Conservation (phyloP, 2,797 vertebrate genomes). For the Peromyscus attwateri region DNA sequence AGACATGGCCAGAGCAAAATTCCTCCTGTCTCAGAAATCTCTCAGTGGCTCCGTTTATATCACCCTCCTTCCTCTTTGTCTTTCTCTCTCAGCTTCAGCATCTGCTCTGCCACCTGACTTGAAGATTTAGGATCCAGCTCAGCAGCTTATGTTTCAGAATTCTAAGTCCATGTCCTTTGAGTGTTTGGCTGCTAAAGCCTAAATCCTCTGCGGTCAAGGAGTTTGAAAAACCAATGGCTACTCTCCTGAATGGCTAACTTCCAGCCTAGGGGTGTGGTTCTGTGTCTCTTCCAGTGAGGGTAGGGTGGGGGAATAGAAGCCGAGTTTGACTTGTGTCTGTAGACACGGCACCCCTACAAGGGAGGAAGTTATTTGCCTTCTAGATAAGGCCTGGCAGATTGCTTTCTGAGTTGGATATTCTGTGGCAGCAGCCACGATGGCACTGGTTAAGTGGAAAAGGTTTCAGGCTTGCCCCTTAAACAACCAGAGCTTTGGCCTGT, state of each 20-base stretch:
- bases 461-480: background rate
- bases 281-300: background rate
- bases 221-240: background rate
- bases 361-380: background rate
- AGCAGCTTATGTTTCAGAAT: background rate
- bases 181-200: background rate
- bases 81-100: background rate
- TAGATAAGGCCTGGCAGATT: background rate
- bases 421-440: background rate
- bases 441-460: background rate
- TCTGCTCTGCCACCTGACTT: background rate
- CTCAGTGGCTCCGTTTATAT: background rate
- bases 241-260: background rate
- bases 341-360: rapidly evolving
- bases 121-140: background rate
- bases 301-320: background rate
- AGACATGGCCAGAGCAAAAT: background rate
- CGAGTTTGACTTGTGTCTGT: background rate
- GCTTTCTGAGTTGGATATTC: background rate
- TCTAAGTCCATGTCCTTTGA: background rate
- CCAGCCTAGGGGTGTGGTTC: background rate
- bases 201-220: constrained; percentile 7
- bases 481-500: background rate
- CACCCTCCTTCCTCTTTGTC: background rate
- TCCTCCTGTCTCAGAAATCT: background rate